Conservation (phyloP, 2,113 vertebrate genomes). For the Pantherophis guttatus region DNA sequence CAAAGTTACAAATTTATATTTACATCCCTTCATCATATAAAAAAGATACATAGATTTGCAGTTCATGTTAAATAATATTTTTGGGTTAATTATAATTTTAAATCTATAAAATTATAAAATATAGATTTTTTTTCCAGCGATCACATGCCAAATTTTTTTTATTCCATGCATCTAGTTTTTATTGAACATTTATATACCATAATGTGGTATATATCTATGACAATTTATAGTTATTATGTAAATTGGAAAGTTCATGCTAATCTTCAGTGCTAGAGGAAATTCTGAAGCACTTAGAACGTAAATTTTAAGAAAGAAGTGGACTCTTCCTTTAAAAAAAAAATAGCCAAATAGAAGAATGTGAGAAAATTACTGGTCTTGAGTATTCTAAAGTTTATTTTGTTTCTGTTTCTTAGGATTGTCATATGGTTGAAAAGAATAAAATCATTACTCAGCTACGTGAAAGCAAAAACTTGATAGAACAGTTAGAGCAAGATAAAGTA, state of each 20-base stretch:
- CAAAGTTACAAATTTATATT: background rate
- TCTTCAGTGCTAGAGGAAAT: background rate
- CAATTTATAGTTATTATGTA: background rate
- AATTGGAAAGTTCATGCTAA: background rate
- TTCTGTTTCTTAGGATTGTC: conserved; percentile 80
- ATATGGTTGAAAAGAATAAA: conserved; percentile 92
- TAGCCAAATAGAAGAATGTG: background rate
- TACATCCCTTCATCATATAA: too few species aligned
- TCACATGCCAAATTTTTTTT: background rate
- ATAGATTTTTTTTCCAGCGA: background rate
- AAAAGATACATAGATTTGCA: too few species aligned
- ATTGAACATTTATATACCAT: background rate
- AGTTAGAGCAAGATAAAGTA: conserved; percentile 99
- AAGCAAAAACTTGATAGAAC: conserved; percentile 94
- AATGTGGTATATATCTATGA: background rate
- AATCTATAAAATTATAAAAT: background rate
- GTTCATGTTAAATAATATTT: background rate
- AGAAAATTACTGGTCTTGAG: background rate
- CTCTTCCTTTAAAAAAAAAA: background rate
- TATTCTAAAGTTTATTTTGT: conserved; percentile 18
- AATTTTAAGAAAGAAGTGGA: background rate
- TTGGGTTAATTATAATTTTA: background rate
- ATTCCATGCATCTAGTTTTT: background rate
- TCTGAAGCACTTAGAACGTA: background rate
- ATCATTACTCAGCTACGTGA: conserved; percentile 92